Percentiles rank a stretch among this genome's conserved stretches.
phyloP scores from a whole-genome alignment of 1,140 invertebrate genomes.

The Trachelipus rathkii region DNA sequence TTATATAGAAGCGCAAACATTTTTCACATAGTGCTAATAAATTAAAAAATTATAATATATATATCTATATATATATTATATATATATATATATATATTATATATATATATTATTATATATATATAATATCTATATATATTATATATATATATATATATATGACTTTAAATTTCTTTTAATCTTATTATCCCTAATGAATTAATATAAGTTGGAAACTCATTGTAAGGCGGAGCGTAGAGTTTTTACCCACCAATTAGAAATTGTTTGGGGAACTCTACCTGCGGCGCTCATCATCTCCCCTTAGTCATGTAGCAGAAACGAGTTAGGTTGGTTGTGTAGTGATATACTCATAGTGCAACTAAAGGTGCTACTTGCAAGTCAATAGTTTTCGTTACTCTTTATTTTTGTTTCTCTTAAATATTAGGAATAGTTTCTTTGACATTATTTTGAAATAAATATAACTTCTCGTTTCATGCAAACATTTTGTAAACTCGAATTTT shows the following conservation, averaged over 20 bases:
- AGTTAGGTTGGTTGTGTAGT: conserved; percentile 6
- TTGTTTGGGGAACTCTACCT: conserved; percentile 3
- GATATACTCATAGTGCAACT: conserved; percentile 3
- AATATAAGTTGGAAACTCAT: background rate
- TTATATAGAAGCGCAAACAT: no score
- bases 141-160: conserved; percentile 8
- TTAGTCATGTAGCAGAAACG: conserved; percentile 9
- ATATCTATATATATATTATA: background rate
- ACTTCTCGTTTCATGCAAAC: no score
- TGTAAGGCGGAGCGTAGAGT: background rate
- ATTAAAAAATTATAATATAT: conserved; percentile 15
- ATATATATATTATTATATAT: background rate
- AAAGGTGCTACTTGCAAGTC: background rate
- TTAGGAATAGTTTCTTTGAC: no score
- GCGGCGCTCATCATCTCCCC: conserved; percentile 2
- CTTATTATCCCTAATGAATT: background rate
- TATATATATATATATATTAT: background rate
- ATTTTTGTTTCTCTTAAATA: background rate
- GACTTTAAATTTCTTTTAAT: background rate
- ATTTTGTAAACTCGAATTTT: no score
- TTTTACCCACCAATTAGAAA: conserved; percentile 7
- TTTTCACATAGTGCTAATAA: no score
- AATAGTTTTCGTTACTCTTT: background rate
- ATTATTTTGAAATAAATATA: no score
- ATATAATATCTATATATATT: background rate